A percentile compares a stretch with the other conserved stretches of the same genome.
These are phyloP conservation scores for Romanogobio albipinnatus DNA, from an alignment of 2,113 vertebrate genomes.

Conservation along the genomic window DNA sequence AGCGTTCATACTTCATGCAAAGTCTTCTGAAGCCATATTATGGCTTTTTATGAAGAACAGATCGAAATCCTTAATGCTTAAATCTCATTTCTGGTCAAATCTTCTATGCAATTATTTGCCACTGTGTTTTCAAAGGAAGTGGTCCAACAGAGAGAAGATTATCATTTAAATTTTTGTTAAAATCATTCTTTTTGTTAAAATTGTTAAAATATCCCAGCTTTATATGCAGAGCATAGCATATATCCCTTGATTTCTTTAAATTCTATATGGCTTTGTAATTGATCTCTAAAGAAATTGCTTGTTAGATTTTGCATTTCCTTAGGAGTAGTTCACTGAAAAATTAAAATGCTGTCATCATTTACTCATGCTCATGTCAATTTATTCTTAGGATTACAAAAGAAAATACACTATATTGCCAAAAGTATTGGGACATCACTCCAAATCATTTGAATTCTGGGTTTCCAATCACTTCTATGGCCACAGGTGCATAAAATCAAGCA, in stretches of 20 bases:
- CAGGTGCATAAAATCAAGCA: too few species aligned
- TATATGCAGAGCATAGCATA: not conserved
- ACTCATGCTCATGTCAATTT: not conserved
- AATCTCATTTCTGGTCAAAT: not conserved
- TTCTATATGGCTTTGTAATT: not conserved
- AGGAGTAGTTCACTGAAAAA: not conserved
- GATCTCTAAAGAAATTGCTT: not conserved
- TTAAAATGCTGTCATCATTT: not conserved
- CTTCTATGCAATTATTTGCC: not conserved
- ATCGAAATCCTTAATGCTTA: not conserved
- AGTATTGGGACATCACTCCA: too few species aligned
- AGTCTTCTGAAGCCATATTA: not conserved
- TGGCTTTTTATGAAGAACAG: not conserved
- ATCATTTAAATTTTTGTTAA: not conserved
- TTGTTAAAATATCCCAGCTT: not conserved
- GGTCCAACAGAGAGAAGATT: not conserved
- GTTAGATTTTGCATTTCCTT: not conserved
- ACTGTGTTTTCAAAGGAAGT: not conserved
- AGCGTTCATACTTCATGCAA: not conserved
- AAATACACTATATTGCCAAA: too few species aligned
- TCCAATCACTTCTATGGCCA: too few species aligned
- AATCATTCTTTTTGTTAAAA: too few species aligned
- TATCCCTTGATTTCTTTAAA: not conserved
- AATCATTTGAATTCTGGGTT: too few species aligned
- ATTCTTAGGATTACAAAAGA: not conserved